These are phyloP conservation scores for Drosophila ficusphila DNA, from an alignment of 1,140 invertebrate species.

Conservation along the genomic window DNA sequence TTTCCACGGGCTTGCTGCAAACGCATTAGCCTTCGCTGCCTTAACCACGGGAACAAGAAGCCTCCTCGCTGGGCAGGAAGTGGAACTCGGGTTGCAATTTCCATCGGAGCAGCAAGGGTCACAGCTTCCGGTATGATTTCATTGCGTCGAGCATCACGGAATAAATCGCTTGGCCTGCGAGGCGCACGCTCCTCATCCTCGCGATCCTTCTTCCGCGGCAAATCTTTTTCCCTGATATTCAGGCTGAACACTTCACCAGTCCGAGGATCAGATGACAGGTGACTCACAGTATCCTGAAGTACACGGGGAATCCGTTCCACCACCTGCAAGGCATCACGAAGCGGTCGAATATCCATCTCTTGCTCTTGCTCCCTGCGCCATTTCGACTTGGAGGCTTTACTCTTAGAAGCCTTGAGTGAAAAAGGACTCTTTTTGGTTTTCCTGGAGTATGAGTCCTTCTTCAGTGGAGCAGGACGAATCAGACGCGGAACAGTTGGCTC, in stretches of 20 bases:
- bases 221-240: conserved; percentile 60
- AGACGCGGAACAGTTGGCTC: conserved; percentile 43
- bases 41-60: conserved; percentile 57
- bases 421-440: conserved; percentile 36
- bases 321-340: conserved; percentile 61
- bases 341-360: conserved; percentile 57
- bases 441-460: not conserved
- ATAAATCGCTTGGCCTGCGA: conserved; percentile 6
- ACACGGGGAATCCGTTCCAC: conserved; percentile 67
- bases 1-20: conserved; percentile 23
- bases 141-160: conserved; percentile 5
- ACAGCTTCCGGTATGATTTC: conserved; percentile 15
- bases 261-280: conserved; percentile 47
- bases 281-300: conserved; percentile 65
- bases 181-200: conserved; percentile 12
- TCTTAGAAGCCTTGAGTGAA: conserved; percentile 6
- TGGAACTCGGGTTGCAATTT: not conserved
- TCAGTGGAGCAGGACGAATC: conserved; percentile 53
- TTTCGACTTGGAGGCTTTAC: conserved; percentile 20
- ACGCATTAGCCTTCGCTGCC: conserved; percentile 50
- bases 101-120: conserved; percentile 37
- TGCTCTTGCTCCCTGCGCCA: not conserved
- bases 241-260: conserved; percentile 60
- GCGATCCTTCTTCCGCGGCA: conserved; percentile 18
- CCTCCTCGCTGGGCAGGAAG: conserved; percentile 20